Evolutionary conservation across 2,888 invertebrate species (phyloP).

Genomic region (Microplitis deprimator): DNA sequence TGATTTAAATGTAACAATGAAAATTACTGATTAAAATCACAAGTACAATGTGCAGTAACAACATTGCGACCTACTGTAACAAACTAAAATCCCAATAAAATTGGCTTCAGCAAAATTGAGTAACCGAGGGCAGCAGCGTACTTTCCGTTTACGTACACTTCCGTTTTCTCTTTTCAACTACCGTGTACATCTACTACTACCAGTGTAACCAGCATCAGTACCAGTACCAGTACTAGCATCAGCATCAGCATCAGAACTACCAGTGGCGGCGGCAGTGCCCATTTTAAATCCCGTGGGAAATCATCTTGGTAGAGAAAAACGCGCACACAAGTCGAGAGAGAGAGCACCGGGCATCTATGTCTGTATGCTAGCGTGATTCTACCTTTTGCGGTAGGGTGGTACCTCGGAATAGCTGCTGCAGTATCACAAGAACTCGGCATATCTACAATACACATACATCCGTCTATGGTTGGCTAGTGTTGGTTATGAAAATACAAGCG

Average conservation of each 20-base stretch:
- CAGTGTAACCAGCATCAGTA: too few relatives aligned
- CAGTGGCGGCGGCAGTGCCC: conserved; percentile 29
- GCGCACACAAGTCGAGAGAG: conserved; percentile 41
- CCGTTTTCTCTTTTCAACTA: conserved; percentile 15
- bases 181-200: conserved; percentile 43
- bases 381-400: conserved; percentile 39
- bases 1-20: neutral
- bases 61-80: neutral
- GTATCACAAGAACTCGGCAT: too few relatives aligned
- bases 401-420: neutral
- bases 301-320: conserved; percentile 57
- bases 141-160: conserved; percentile 41
- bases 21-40: conserved; percentile 26
- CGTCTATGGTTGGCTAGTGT: too few relatives aligned
- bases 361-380: conserved; percentile 38
- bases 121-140: conserved; percentile 9
- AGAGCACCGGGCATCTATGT: conserved; percentile 20
- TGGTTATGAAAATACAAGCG: neutral
- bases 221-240: too few relatives aligned
- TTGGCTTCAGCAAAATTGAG: conserved; percentile 34
- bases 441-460: too few relatives aligned
- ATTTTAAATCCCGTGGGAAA: conserved; percentile 65
- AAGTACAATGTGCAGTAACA: neutral
- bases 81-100: conserved; percentile 34
- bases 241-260: too few relatives aligned